Conservation (phyloP, 2,113 vertebrate species). For the Anser brachyrhynchus region DNA sequence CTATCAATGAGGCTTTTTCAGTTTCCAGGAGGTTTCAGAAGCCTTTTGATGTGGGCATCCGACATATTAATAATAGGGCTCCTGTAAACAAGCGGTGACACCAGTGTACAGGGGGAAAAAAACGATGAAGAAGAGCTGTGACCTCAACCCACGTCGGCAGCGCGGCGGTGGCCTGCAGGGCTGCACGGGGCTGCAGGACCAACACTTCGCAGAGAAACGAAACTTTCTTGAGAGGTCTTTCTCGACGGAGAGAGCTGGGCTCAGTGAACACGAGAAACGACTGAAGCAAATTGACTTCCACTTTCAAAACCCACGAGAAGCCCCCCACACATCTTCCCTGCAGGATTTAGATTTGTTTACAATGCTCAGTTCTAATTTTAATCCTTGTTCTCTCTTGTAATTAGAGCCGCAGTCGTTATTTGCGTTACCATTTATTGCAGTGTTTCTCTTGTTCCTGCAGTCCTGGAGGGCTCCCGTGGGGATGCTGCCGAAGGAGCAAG, state of each 20-base stretch:
- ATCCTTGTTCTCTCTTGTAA: neutral
- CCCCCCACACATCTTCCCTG: neutral
- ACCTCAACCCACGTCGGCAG: no score
- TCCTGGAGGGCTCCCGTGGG: neutral
- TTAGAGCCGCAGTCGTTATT: neutral
- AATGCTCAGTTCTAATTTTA: neutral
- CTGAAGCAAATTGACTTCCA: neutral
- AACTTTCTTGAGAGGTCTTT: neutral
- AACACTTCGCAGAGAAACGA: neutral
- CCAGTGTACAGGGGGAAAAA: neutral
- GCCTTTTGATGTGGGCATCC: constrained; percentile 5
- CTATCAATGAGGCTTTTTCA: neutral
- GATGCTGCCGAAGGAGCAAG: no score
- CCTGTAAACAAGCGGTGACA: neutral
- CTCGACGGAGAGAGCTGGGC: neutral
- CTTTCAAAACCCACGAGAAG: neutral
- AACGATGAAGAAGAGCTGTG: neutral
- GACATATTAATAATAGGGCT: neutral
- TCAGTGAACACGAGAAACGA: neutral
- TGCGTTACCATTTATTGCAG: neutral
- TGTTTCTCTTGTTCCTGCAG: neutral
- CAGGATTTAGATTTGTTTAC: neutral
- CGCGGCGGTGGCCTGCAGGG: neutral
- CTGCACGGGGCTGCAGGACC: neutral
- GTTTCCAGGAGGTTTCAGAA: neutral